Percentiles rank a stretch among this genome's conserved stretches.
These are phyloP conservation scores for Odocoileus virginianus DNA, from an alignment of 2,113 vertebrate species.

Conservation along the genomic window DNA sequence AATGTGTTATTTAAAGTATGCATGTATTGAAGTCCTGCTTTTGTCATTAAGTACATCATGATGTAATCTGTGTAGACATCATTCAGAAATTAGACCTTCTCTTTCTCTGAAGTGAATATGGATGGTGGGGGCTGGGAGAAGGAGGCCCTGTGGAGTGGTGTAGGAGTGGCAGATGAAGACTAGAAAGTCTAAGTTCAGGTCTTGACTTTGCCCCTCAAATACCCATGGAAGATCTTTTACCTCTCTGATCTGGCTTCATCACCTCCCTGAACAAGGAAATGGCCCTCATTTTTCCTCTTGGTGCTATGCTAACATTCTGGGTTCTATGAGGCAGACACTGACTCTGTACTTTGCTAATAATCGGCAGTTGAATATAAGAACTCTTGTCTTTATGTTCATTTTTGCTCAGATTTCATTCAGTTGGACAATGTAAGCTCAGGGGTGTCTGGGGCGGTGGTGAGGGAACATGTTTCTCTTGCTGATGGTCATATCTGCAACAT, in stretches of 20 bases:
- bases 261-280: neutral
- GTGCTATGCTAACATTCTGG: neutral
- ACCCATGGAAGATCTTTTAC: neutral
- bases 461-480: neutral
- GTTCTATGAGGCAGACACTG: neutral
- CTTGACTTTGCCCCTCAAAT: neutral
- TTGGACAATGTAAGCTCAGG: neutral
- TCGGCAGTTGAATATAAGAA: neutral
- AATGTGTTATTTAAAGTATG: constrained; percentile 81
- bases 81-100: constrained; percentile 75
- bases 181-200: neutral
- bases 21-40: constrained; percentile 79
- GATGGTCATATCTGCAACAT: neutral
- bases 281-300: neutral
- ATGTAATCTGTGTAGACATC: constrained; percentile 68
- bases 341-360: neutral
- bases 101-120: constrained; percentile 46
- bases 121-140: neutral
- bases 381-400: neutral
- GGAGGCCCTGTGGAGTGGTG: accelerated
- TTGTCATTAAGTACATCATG: constrained; percentile 78
- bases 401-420: neutral
- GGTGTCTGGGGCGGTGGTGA: too few species aligned
- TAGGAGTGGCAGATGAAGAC: neutral
- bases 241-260: neutral